Conservation (phyloP, 2,113 vertebrate species). For the Cavia porcellus region DNA sequence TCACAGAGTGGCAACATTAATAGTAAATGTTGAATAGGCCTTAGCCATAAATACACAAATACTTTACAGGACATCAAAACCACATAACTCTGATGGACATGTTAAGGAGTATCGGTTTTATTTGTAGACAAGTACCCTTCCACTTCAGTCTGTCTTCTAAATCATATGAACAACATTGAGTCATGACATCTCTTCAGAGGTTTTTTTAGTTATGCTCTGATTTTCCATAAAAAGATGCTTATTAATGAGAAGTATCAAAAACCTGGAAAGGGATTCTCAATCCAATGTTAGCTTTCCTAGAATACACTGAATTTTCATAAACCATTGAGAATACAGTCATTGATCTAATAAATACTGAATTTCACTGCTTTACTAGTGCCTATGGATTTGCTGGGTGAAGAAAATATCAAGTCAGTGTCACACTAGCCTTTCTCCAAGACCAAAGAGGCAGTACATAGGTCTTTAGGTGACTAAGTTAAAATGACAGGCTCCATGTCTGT, state of each 20-base stretch:
- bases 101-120: slow-evolving; percentile 45
- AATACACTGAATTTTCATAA: slow-evolving; percentile 35
- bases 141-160: slow-evolving; percentile 23
- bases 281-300: slow-evolving; percentile 5
- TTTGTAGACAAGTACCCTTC: slow-evolving; percentile 24
- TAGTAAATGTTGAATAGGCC: slow-evolving; percentile 37
- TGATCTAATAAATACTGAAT: neutral
- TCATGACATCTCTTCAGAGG: slow-evolving; percentile 46
- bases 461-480: neutral
- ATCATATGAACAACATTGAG: slow-evolving; percentile 1
- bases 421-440: neutral
- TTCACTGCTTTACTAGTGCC: neutral
- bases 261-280: slow-evolving; percentile 20
- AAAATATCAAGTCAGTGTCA: neutral
- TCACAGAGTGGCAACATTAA: neutral
- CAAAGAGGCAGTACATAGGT: neutral
- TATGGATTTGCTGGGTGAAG: neutral
- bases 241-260: slow-evolving; percentile 51
- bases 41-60: slow-evolving; percentile 56
- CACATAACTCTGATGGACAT: slow-evolving; percentile 32
- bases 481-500: neutral
- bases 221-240: slow-evolving; percentile 36
- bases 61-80: slow-evolving; percentile 12
- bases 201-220: slow-evolving; percentile 39
- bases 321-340: slow-evolving; percentile 25